Evolutionary conservation across 2,888 invertebrate genomes (phyloP), one percentile per base, ranked within the genome.

Genomic region (Ptychoptera contaminata): DNA sequence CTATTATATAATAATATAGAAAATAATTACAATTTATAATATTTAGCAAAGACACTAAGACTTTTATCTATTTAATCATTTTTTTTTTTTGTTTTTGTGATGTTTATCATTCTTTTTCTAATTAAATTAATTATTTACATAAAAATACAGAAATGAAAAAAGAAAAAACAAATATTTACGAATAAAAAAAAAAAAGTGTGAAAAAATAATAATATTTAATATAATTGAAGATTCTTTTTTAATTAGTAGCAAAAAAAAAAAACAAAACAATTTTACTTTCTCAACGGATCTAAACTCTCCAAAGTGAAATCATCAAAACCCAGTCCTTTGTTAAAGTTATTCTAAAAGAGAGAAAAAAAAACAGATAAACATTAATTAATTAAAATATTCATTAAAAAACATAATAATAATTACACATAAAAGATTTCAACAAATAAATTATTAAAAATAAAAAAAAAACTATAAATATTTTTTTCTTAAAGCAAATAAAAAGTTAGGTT

Each of bases 251-350:
- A n/a, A n/a, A n/a, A n/a, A n/a, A n/a, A n/a, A n/a, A n/a, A n/a
- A n/a, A n/a, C n/a, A n/a, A n/a, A n/a, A n/a, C n/a, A n/a, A n/a
- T 23, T 31, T 58, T 55, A 65, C 62, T 87, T 87, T 65, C 82
- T 78, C 56, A 93, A 70, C 48, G 93, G 93, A 72, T 93, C 93
- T 64, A 93, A 74, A 67, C 88, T 90, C 63, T 91, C 92, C 67
- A 93, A 70, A 54, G 87, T 86, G 70, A 94, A 94, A 70, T 93
- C 92, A 65, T 92, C 92, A 61, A 34, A 34, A 63, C 53, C 16
- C 53, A 57, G 50, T 58, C 58, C 34, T 15, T 42, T 74, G 67
- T 82, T 86, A 68, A 90, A 88, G 53, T 88, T 88, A 69, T 82
- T 88, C 91, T 92, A 71, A 42, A 68, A 73, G 61, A 52, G 53